Evolutionary conservation across 2,113 vertebrate genomes (phyloP).

Genomic region (Eupsittula cactorum): DNA sequence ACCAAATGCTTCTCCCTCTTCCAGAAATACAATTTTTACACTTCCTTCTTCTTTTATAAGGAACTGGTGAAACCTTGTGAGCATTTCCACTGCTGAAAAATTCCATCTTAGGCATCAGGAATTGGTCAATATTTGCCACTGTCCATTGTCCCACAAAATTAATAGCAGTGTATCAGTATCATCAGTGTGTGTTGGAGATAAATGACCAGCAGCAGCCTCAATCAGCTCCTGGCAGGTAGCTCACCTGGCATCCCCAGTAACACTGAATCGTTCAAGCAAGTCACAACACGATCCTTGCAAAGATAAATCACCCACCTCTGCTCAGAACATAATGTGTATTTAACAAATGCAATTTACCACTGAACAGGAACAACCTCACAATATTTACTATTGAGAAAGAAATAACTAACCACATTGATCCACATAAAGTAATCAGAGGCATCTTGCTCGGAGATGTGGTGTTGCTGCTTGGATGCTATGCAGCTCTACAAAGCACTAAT

Average conservation of each 20-base stretch:
- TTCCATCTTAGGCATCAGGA: not conserved
- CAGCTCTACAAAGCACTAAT: not conserved
- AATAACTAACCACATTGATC: not conserved
- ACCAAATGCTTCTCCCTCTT: not conserved
- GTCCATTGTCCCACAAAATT: not conserved
- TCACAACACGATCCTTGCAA: not conserved
- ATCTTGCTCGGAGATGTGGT: accelerated
- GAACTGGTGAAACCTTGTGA: not conserved
- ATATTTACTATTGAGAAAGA: not conserved
- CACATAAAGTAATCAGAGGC: not conserved
- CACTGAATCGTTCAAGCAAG: accelerated
- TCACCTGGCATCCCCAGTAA: not conserved
- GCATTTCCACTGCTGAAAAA: not conserved
- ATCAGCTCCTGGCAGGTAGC: not conserved
- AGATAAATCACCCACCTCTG: not conserved
- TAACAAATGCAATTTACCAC: not conserved
- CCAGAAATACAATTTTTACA: not conserved
- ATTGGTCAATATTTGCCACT: not conserved
- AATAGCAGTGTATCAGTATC: accelerated
- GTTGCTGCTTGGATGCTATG: not conserved
- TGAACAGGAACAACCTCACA: not conserved
- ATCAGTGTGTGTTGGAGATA: not conserved
- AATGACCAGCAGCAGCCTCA: not conserved
- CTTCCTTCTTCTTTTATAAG: not conserved
- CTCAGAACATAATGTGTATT: not conserved